These are phyloP conservation scores for Numenius arquata DNA, from an alignment of 2,113 vertebrate genomes.

Conservation along the genomic window DNA sequence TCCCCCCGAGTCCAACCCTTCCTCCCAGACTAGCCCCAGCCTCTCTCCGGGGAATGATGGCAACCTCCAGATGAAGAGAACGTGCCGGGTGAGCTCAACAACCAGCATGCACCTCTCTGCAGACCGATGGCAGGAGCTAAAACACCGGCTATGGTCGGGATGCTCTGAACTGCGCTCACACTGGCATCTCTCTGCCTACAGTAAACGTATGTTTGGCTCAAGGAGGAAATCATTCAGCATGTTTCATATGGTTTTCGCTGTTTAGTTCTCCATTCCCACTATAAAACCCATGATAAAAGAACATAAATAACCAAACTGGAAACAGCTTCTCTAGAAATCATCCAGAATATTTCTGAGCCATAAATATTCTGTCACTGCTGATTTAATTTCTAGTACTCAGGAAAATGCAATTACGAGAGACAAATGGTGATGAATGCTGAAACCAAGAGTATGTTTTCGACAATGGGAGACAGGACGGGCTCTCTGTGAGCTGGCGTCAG, in stretches of 20 bases:
- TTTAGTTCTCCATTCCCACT: conserved; percentile 30
- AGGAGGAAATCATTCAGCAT: neutral
- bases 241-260: conserved; percentile 20
- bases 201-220: neutral
- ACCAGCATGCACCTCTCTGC: neutral
- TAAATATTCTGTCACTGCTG: conserved; percentile 49
- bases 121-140: neutral
- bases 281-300: conserved; percentile 49
- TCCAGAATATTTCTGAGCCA: conserved; percentile 13
- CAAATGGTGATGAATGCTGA: conserved; percentile 26
- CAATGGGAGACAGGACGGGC: neutral
- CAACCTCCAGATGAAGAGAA: neutral
- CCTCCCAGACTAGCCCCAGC: neutral
- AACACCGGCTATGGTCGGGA: neutral
- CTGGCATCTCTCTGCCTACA: neutral
- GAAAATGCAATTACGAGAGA: conserved; percentile 29
- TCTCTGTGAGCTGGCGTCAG: neutral
- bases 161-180: neutral
- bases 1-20: neutral
- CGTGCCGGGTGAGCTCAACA: neutral
- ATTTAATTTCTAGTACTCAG: conserved; percentile 34
- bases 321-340: conserved; percentile 42
- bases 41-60: neutral
- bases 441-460: conserved; percentile 10
- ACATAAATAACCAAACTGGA: conserved; percentile 55